Evolutionary conservation across 2,888 invertebrate genomes (phyloP), one percentile per base, ranked within the genome.

Genomic region (Glaucopsyche alexis): DNA sequence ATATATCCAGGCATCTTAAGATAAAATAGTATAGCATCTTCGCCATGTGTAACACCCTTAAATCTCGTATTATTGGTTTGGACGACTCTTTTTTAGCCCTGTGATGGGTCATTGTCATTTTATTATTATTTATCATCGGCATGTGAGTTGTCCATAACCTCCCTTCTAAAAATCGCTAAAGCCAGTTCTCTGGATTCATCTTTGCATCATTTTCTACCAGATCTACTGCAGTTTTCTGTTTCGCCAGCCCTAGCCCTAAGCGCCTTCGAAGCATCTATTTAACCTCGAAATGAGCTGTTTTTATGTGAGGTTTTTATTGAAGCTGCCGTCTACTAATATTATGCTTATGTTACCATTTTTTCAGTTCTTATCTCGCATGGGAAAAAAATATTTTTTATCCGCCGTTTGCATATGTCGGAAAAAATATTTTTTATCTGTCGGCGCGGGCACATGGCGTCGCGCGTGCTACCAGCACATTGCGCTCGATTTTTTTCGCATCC

Each of bases 261-360:
- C 83, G 83, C 82, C 81, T 82, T 81, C 81, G 77, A 79, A 81
- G 80, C 85, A 85, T 86, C 84, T 86, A 88, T 90, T 89, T 90
- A 89, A 89, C 89, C 88, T 90, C 87, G 85, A 84, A 87, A 86
- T 82, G 83, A 84, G 81, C 80, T 79, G 84, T 91, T 90, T 90
- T 90, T 90, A 85, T 84, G 75, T 77, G 76, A 72, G 80, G 80
- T 89, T 90, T 90, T 91, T 91, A 87, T 87, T 81, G 79, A 83
- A 84, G 82, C 79, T 77, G 78, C 83, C 84, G 83, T 82, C 89
- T 85, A 86, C 88, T 89, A 91, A 91, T 91, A 89, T 91, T 90
- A 90, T 90, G 90, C 91, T 90, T 91, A 91, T 91, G 90, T 91
- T 90, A 87, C 88, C 75, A 85, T 87, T 90, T 91, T 91, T 90